phyloP scores from a whole-genome alignment of 2,113 vertebrate species.

The Zosterops lateralis region DNA sequence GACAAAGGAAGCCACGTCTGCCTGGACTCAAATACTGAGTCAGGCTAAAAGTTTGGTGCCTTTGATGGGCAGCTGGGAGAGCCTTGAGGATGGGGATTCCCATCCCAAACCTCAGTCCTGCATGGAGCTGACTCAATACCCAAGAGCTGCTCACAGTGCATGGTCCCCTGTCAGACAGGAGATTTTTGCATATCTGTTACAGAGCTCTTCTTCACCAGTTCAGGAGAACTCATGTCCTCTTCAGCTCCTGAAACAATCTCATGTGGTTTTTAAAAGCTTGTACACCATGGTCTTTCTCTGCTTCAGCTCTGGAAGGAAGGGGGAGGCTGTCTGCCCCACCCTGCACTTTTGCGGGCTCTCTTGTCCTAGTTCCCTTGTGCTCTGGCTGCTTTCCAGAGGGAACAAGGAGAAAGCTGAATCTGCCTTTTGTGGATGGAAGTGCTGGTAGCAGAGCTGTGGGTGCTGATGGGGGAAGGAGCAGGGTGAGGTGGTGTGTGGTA shows the following conservation, averaged over 20 bases:
- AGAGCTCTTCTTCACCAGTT: neutral
- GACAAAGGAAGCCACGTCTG: neutral
- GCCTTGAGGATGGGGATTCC: neutral
- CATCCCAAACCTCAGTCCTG: neutral
- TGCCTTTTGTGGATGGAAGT: neutral
- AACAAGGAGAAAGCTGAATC: neutral
- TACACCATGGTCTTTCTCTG: neutral
- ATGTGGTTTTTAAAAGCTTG: neutral
- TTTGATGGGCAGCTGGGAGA: neutral
- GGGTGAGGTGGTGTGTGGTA: neutral
- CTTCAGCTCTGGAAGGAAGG: neutral
- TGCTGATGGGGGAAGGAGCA: neutral
- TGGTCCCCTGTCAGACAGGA: neutral
- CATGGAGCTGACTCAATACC: neutral
- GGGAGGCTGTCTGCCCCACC: neutral
- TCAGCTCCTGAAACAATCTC: neutral
- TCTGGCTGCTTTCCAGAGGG: conserved; percentile 21
- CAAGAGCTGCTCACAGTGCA: neutral
- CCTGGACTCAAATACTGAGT: neutral
- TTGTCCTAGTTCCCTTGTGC: conserved; percentile 1
- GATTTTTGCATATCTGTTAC: neutral
- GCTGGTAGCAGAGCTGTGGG: neutral
- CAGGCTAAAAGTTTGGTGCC: neutral
- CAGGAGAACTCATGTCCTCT: neutral
- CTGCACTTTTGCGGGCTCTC: neutral